Base-by-base conservation (phyloP, 2,797 vertebrate species). In the Gymnodraco acuticeps region DNA sequence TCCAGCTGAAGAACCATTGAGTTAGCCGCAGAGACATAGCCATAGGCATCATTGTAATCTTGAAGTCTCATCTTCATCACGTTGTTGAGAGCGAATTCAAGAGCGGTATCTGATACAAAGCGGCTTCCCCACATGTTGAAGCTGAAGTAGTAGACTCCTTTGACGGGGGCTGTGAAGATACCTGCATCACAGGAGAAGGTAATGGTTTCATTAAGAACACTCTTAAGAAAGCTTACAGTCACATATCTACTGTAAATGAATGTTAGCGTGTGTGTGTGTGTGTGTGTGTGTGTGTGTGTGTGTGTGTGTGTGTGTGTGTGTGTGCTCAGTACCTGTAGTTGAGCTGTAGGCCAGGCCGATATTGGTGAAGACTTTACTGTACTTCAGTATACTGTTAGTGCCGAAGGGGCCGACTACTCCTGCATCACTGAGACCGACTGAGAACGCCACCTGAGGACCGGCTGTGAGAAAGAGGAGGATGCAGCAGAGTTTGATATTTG, bases 131-230 rank as follows among this genome's bases (percentile, higher is more conserved):
- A 14, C 15, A 1, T 1, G 3, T 16, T 58, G 41, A 65, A 73
- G 65, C 56, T 52, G 46, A 82, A 53, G 51, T 67, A 71, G 52
- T 82, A 78, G 10, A 2, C 51, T 58, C 75, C 77, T 58, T n/a
- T 69, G 58, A 80, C 50, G 0, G 73, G 77, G 11, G 77, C 77
- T 27, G 59, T 78, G 58, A 83, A 79, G 59, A 76, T 14, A n/a
- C 77, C 81, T 83, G 80, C 42, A 73, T 12, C 33, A 59, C 15
- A 62, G n/a, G 48, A 48, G 41, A 46, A 19, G 27, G 8, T 38
- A 38, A 38, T 8, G 6, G 6, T 38, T 38, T 38, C 33, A 38
- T 38, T 38, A 38, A 38, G 33, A 38, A 38, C 38, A 38, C 33
- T 38, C 33, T 38, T 38, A 27, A 27, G 27, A 27, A 27, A 27